These are phyloP conservation scores for Metaphire vulgaris DNA, from an alignment of 1,140 invertebrate species.

Conservation along the genomic window DNA sequence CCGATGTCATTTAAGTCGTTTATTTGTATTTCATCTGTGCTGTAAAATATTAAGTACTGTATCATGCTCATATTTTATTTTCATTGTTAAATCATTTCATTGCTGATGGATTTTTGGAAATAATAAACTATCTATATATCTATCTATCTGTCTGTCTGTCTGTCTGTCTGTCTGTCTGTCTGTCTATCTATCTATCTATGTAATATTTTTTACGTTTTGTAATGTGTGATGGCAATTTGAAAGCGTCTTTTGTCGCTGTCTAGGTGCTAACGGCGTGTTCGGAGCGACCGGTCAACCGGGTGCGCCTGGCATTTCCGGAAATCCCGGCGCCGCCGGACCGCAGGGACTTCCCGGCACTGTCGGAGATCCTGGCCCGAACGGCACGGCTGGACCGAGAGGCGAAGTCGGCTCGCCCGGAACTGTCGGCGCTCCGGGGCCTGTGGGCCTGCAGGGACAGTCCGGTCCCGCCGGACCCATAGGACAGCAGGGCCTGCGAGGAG, in stretches of 20 bases:
- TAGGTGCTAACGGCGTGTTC: background rate
- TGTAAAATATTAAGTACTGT: too few species aligned
- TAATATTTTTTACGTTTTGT: too few species aligned
- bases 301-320: background rate
- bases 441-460: slow-evolving; percentile 11
- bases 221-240: too few species aligned
- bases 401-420: slow-evolving; percentile 22
- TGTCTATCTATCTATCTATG: too few species aligned
- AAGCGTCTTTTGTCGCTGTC: background rate
- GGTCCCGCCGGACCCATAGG: slow-evolving; percentile 5
- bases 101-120: too few species aligned
- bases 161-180: too few species aligned
- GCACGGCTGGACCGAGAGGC: slow-evolving; percentile 29
- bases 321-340: background rate
- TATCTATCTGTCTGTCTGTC: too few species aligned
- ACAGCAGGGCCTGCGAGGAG: slow-evolving; percentile 2
- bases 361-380: slow-evolving; percentile 6
- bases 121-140: too few species aligned
- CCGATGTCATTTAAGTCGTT: too few species aligned
- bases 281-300: background rate
- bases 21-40: too few species aligned
- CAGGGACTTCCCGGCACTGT: background rate
- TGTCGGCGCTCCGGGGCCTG: slow-evolving; percentile 55
- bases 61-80: too few species aligned
- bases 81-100: too few species aligned